Evolutionary conservation across 2,113 vertebrate genomes (phyloP).

Genomic region (Grantiella picta): DNA sequence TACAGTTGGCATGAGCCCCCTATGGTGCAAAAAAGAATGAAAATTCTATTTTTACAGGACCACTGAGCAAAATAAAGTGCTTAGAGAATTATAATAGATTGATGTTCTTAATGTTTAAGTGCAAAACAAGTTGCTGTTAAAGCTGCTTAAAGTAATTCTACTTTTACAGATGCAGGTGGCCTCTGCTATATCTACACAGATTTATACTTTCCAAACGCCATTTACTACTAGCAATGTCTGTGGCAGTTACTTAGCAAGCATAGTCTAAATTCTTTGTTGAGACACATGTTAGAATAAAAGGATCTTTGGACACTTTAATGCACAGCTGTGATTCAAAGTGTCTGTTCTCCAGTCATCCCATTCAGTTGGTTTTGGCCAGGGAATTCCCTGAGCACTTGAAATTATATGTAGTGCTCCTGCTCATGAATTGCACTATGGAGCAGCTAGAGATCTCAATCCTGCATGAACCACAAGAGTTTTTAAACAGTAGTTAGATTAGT

Average conservation of each 20-base stretch:
- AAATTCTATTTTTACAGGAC: not conserved
- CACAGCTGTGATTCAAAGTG: not conserved
- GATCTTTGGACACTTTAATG: not conserved
- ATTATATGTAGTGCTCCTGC: not conserved
- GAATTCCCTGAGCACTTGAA: not conserved
- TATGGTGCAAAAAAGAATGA: not conserved
- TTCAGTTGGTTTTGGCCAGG: not conserved
- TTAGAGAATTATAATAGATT: not conserved
- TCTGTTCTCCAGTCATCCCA: not conserved
- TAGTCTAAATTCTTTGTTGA: not conserved
- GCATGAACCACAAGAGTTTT: rapidly evolving
- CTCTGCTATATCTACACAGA: not conserved
- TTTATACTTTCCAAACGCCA: not conserved
- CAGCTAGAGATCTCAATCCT: not conserved
- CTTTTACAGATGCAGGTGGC: not conserved
- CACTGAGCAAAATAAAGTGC: not conserved
- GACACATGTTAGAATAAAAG: not conserved
- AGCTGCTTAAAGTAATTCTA: not conserved
- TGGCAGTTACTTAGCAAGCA: not conserved
- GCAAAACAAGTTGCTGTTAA: not conserved
- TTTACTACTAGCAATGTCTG: not conserved
- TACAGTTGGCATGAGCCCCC: not conserved
- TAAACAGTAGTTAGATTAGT: not conserved
- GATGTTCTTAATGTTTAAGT: not conserved
- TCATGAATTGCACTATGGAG: not conserved